Base-by-base conservation (phyloP, 2,797 vertebrate genomes). In the Tapera naevia region DNA sequence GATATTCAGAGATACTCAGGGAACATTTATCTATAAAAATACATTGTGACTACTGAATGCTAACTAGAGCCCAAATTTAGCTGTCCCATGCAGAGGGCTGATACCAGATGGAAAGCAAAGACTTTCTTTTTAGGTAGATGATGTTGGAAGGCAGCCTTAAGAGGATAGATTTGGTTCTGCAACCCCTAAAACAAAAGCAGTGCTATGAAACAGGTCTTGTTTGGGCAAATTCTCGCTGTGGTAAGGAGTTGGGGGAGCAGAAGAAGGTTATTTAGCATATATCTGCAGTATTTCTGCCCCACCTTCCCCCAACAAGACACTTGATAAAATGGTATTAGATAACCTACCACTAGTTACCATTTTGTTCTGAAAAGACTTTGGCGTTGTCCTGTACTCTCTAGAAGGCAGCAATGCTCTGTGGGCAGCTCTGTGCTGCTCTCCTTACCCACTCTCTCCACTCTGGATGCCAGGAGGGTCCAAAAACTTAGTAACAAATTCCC, bases 1-100 rank as follows among this genome's bases (percentile, higher is more conserved):
- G 96, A 95, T 97, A 69, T 97, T 94, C 92, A 90, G 87, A 71
- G 61, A 83, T 92, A 70, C n/a, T 53, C 54, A 88, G 73, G 79
- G 91, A 95, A 93, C 80, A 79, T 92, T 95, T 87, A 86, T 51
- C 57, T 94, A 30, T 95, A 90, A 89, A 86, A 96, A 87, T 89
- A 73, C 28, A 51, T 45, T 69, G 27, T 51, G 78, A 46, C 72
- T 94, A 56, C 81, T 60, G 84, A 95, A 96, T 80, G 72, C 83
- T 94, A 89, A 85, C 70, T 45, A 51, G 71, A 80, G 67, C 78
- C 90, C 89, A 92, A 69, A 93, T 86, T 80, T 87, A 78, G 71
- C 43, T 41, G 39, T 35, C 83, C 75, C 50, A 7, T 65, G 61
- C n/a, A 94, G 60, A 51, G 67, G 37, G 45, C n/a, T 87, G 71